Evolutionary conservation across 2,113 vertebrate genomes (phyloP).

Genomic region (Gavia stellata): DNA sequence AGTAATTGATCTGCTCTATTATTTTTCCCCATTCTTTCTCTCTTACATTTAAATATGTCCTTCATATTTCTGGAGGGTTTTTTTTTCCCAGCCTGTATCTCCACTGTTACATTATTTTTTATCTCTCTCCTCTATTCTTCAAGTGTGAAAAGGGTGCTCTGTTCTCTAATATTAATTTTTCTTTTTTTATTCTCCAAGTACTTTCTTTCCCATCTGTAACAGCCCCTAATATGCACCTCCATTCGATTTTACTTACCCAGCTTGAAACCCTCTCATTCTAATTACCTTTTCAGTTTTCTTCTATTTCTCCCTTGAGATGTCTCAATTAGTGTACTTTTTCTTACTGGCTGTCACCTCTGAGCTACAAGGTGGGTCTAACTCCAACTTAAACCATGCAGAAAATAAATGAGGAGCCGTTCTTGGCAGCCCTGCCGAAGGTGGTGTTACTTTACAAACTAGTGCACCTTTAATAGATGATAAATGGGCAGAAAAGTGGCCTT

Average conservation of each 20-base stretch:
- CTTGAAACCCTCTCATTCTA: constrained; percentile 75
- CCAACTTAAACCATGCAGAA: constrained; percentile 72
- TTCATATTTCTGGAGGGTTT: constrained; percentile 44
- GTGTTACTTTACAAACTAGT: constrained; percentile 75
- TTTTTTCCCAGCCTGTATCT: neutral
- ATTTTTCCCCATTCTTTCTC: constrained; percentile 53
- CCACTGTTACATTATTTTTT: constrained; percentile 28
- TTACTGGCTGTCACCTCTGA: constrained; percentile 75
- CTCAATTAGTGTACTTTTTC: constrained; percentile 83
- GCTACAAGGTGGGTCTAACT: constrained; percentile 75
- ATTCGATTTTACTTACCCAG: constrained; percentile 72
- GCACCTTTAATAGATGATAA: constrained; percentile 84
- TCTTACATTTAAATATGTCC: constrained; percentile 63
- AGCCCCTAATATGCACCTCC: constrained; percentile 62
- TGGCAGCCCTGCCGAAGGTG: constrained; percentile 72
- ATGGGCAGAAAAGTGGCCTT: constrained; percentile 76
- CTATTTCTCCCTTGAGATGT: constrained; percentile 73
- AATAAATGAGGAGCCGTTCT: constrained; percentile 79
- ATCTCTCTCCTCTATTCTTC: constrained; percentile 58
- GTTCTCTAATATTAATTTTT: constrained; percentile 48
- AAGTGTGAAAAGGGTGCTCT: constrained; percentile 61
- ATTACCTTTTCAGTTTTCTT: constrained; percentile 76
- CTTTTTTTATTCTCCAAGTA: constrained; percentile 36
- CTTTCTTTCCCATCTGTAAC: constrained; percentile 62
- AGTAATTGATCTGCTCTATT: constrained; percentile 65